phyloP scores from a whole-genome alignment of 2,888 invertebrate species.

The Crepidodera aurea region DNA sequence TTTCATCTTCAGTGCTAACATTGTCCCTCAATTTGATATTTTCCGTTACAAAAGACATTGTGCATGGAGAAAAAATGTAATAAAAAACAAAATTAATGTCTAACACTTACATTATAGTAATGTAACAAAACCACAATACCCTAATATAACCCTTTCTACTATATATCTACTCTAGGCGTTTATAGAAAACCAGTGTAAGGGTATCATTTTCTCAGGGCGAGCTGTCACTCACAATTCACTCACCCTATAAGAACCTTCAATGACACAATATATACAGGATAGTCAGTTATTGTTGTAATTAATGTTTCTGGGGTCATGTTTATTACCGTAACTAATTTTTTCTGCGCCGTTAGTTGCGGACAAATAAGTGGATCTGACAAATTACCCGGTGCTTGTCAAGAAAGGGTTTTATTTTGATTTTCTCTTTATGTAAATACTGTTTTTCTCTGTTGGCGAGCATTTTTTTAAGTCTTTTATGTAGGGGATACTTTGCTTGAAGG shows the following conservation, averaged over 20 bases:
- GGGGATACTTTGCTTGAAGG: not conserved
- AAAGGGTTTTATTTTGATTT: conserved; percentile 20
- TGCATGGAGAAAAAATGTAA: conserved; percentile 9
- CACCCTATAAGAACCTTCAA: conserved; percentile 27
- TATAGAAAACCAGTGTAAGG: conserved; percentile 3
- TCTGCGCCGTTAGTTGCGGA: conserved; percentile 41
- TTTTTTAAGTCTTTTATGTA: not conserved
- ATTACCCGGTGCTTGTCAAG: conserved; percentile 33
- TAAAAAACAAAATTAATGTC: conserved; percentile 23
- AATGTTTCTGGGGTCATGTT: conserved; percentile 44
- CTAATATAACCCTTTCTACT: conserved; percentile 16
- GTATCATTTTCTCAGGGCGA: conserved; percentile 32
- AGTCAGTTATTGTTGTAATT: conserved; percentile 44
- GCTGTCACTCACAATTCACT: conserved; percentile 33
- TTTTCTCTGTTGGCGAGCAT: conserved; percentile 7
- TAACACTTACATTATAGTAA: conserved; percentile 3
- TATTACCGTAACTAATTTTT: conserved; percentile 47
- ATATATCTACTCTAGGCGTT: not conserved
- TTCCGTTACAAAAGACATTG: too few species aligned
- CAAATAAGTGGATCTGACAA: conserved; percentile 44
- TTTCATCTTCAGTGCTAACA: too few species aligned
- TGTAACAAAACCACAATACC: conserved; percentile 23
- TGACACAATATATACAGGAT: conserved; percentile 36
- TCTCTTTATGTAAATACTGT: conserved; percentile 25
- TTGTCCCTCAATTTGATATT: too few species aligned